A percentile compares a stretch with the other conserved stretches of the same genome.
Conservation (phyloP, 2,113 vertebrate species). For the Gnathonemus echidnorhynchus region DNA sequence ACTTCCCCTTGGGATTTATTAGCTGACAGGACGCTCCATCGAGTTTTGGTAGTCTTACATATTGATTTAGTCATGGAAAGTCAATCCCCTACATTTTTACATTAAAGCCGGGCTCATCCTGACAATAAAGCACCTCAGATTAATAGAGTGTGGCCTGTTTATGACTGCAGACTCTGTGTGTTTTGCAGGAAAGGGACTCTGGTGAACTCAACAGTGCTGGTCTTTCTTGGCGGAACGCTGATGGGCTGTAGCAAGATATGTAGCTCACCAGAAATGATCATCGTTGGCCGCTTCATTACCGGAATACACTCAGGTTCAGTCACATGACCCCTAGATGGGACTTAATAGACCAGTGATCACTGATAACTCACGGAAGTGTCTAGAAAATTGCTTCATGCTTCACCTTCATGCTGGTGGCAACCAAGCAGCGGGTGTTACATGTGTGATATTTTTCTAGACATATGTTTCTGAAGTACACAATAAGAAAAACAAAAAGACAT, state of each 20-base stretch:
- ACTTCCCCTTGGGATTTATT: background rate
- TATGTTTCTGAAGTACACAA: background rate
- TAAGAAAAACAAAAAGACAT: background rate
- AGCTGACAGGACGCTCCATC: background rate
- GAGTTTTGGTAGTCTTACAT: conserved; percentile 10
- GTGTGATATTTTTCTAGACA: background rate
- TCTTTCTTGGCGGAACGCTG: conserved; percentile 64
- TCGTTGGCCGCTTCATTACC: conserved; percentile 69
- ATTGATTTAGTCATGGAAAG: conserved; percentile 18
- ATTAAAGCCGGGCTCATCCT: conserved; percentile 8
- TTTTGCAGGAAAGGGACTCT: conserved; percentile 69
- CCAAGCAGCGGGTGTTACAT: background rate
- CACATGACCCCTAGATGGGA: background rate
- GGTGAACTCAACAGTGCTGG: conserved; percentile 61
- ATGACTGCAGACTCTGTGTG: background rate
- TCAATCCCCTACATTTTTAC: conserved; percentile 15
- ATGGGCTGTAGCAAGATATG: conserved; percentile 73
- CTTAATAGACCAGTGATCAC: background rate
- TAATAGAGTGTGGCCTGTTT: conserved; percentile 18
- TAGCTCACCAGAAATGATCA: conserved; percentile 68
- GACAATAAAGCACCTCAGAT: conserved; percentile 12
- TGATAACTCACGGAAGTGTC: background rate
- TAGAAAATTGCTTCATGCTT: background rate
- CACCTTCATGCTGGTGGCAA: background rate
- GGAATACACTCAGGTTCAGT: conserved; percentile 77